Evolutionary conservation across 2,888 invertebrate genomes (phyloP), one percentile per base, ranked within the genome.

Genomic region (Megalurothrips usitatus): DNA sequence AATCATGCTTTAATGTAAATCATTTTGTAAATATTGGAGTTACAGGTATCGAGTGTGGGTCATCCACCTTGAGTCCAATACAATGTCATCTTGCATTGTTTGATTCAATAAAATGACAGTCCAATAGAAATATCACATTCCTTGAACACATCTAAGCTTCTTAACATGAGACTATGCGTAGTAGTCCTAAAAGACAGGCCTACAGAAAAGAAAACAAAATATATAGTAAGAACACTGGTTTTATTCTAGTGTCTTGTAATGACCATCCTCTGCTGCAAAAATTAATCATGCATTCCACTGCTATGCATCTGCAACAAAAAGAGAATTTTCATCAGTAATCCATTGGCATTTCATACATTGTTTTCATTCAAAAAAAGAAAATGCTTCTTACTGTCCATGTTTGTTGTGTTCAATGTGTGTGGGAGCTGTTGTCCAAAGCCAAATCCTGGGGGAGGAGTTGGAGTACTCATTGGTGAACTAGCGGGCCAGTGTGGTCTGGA

Each of bases 401-500:
- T 84, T 82, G 68, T 75, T 75, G 68, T 75, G 68, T 75, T 75
- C 23, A 75, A 26, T 75, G 68, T 75, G 26, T 75, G 68, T 23
- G 68, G 68, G 26, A 26, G 68, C 26, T 75, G 68, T 26, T 85
- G 85, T 83, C 84, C 83, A 79, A 85, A 82, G 43, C 84, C 82
- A 80, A 84, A 85, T 68, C 85, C 85, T 43, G 84, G 84, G 84
- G 86, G 84, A 83, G 86, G 86, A 26, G 84, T 84, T 79, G 83
- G 82, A 78, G 84, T 83, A 84, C 86, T 83, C 68, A 75, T 75
- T 75, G 68, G 68, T 75, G 68, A 75, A 79, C 84, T 82, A 82
- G 83, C 82, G 80, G 84, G 84, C 81, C 84, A 84, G 83, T 85
- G 88, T 84, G 87, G 89, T 84, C 92, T 91, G 83, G 92, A 92